Percentiles rank a stretch among this genome's conserved stretches.
These are phyloP conservation scores for Dryoscopus gambensis DNA, from an alignment of 2,113 vertebrate genomes.

Conservation along the genomic window DNA sequence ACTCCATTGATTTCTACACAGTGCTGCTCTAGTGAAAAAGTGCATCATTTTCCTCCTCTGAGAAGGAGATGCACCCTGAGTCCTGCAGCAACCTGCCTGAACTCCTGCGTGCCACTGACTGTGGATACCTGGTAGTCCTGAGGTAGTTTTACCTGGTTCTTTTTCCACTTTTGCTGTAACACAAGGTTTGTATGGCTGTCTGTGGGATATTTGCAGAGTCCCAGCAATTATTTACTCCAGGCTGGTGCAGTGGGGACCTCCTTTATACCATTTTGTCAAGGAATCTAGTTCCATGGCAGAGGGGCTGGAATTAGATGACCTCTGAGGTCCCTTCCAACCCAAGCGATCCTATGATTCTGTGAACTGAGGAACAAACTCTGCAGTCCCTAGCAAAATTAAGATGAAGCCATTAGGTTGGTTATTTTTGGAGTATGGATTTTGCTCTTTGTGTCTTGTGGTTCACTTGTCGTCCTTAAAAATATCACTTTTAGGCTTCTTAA, in stretches of 20 bases:
- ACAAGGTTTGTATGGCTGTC: neutral
- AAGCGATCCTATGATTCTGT: neutral
- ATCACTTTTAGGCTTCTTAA: neutral
- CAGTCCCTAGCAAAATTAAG: neutral
- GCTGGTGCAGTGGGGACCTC: neutral
- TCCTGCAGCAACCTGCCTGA: neutral
- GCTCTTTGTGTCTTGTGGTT: neutral
- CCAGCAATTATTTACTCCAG: neutral
- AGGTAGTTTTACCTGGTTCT: neutral
- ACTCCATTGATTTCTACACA: neutral
- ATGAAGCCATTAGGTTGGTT: neutral
- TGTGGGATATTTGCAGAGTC: neutral
- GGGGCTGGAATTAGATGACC: neutral
- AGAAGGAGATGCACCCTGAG: neutral
- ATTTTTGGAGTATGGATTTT: neutral
- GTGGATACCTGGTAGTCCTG: neutral
- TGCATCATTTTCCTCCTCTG: neutral
- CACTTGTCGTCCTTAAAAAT: neutral
- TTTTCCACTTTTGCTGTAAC: neutral
- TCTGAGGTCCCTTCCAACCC: neutral
- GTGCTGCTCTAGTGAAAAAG: neutral
- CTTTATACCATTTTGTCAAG: neutral
- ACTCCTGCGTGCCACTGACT: fast-evolving
- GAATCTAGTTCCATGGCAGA: neutral
- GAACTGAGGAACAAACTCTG: neutral